Evolutionary conservation across 2,113 vertebrate genomes (phyloP), one percentile per base, ranked within the genome.

Genomic region (Alethe diademata): DNA sequence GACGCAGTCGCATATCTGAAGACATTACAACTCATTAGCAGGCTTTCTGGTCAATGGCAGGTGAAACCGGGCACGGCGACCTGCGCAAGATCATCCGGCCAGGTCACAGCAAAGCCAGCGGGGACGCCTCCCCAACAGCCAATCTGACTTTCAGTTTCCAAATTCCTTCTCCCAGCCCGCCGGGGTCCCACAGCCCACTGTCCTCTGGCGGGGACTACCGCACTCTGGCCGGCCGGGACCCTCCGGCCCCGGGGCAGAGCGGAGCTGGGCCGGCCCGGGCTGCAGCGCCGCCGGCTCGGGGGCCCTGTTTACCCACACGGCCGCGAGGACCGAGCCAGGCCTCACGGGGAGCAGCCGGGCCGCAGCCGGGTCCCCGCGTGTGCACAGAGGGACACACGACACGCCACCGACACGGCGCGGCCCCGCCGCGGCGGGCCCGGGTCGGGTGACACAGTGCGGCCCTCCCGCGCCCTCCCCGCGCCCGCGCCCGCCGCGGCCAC

Each of bases 1-100:
- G 28, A 23, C 18, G 5, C 0, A 28, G 8, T 0, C 29, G 15
- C 4, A 26, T 7, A 19, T 36, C 1, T 2, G 19, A 0, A 6
- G 29, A 5, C 74, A 40, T 31, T 10, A 69, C 29, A 72, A 3
- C 10, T 8, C 35, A 18, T 2, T 4, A 5, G 25, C 23, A 6
- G 43, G 13, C 38, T 25, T 58, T 8, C 35, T 8, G 9, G 11
- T 4, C 56, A 14, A 11, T 0, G 18, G 22, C 38, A 14, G 12
- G 28, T 4, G 31, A 11, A 24, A 19, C 14, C 1, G 29, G 22
- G 51, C 25, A 51, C 51, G 42, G 18, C 74, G 20, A 72, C 4
- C 58, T 13, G 22, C 25, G 11, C 61, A 60, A 12, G 3, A 25
- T 5, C 8, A 8, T 38, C 50, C 6, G 26, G 23, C 42, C 67